These are phyloP conservation scores for Phataginus tricuspis DNA, from an alignment of 2,797 vertebrate species.

Conservation along the genomic window DNA sequence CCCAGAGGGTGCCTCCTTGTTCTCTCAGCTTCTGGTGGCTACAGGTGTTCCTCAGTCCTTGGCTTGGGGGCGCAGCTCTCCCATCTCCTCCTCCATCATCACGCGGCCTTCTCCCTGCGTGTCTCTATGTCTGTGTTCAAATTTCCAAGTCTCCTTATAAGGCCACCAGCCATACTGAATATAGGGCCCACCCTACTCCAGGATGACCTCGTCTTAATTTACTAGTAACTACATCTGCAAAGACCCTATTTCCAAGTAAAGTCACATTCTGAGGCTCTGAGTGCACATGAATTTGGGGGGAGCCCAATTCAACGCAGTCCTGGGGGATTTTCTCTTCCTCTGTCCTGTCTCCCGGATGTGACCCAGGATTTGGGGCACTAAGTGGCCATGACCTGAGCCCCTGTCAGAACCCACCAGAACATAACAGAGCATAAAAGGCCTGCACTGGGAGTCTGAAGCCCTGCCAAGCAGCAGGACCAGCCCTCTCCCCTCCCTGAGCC, in stretches of 20 bases:
- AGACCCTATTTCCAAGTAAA: not conserved
- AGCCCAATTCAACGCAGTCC: not conserved
- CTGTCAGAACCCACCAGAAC: not conserved
- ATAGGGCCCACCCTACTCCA: not conserved
- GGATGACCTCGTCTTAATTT: not conserved
- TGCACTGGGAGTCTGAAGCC: rapidly evolving
- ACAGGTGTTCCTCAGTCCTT: rapidly evolving
- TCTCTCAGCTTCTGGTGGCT: not conserved
- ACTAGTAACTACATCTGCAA: not conserved
- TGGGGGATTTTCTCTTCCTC: not conserved
- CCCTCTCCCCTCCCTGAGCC: not conserved
- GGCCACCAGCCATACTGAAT: not conserved
- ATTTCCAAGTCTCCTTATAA: not conserved
- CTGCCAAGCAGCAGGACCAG: rapidly evolving
- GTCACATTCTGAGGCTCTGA: not conserved
- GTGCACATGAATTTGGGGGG: not conserved
- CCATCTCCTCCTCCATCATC: rapidly evolving
- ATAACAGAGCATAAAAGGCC: rapidly evolving
- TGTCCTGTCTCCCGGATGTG: not conserved
- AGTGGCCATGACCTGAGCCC: not conserved
- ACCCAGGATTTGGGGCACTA: not conserved
- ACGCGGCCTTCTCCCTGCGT: rapidly evolving
- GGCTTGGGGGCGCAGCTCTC: rapidly evolving
- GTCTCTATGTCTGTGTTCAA: not conserved
- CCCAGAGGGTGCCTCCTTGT: not conserved